Evolutionary conservation across 2,113 vertebrate genomes (phyloP), one percentile per base, ranked within the genome.

Genomic region (Cygnus buccinator): DNA sequence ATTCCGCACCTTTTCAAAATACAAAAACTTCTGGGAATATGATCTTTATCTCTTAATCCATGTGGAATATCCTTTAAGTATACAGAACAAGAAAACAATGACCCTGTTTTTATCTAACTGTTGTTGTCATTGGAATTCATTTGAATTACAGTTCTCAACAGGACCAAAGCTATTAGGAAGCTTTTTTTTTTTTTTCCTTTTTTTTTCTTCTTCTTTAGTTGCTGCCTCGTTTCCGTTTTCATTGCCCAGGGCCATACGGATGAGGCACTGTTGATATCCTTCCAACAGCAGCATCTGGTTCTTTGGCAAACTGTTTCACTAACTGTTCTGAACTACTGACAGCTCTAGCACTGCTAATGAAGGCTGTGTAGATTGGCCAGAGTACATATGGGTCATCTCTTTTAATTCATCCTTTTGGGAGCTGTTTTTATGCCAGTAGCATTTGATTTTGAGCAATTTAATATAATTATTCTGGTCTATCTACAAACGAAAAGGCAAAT

Each of bases 261-360:
- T 2, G 29, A 94, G 83, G 25, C 29, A 28, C 83, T 94, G 85
- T 63, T 97, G 94, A 87, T 90, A 50, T 74, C 26, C 67, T 87
- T 97, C 96, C 97, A 96, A 67, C 29, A 86, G 71, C 78, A 95
- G 88, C 90, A 95, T 97, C 96, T 96, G 96, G 90, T 41, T 93
- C 29, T 78, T 78, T 94, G 94, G 94, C 93, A 93, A 80, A 33
- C 55, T 58, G 35, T 41, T 94, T 59, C 52, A 66, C 91, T 97
- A 83, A 96, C 90, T 87, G 68, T 90, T 93, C 86, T 93, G 94
- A 95, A 81, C 91, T 66, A 81, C 28, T 73, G 76, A 87, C 93
- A 91, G 93, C 86, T 94, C 91, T 86, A 89, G 78, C 84, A 87
- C 72, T 89, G 73, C 87, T 96, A 57, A 78, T 84, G 82, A 91